Evolutionary conservation across 1,140 invertebrate genomes (phyloP).

Genomic region (Tetranychus cinnabarinus): DNA sequence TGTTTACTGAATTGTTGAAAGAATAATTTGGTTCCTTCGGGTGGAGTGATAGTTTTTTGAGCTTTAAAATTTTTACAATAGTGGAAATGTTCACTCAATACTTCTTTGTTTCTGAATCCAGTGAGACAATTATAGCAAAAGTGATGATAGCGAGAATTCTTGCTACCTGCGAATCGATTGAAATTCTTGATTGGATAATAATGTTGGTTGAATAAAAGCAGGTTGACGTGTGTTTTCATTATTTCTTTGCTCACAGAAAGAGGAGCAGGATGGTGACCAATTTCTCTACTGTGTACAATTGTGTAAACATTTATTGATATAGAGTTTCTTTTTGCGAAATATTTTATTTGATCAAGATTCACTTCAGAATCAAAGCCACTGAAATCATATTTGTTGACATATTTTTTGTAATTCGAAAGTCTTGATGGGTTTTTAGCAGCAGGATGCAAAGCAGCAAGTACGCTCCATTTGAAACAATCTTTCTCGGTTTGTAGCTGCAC

Average conservation of each 20-base stretch:
- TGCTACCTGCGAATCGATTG: neutral
- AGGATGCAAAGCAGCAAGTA: neutral
- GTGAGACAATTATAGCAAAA: neutral
- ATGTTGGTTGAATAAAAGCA: neutral
- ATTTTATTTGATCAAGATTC: neutral
- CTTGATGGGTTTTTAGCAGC: neutral
- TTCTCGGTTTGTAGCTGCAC: neutral
- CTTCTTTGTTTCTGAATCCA: neutral
- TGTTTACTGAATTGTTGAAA: neutral
- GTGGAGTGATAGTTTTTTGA: neutral
- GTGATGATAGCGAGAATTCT: neutral
- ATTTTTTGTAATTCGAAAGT: neutral
- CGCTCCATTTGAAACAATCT: slow-evolving; percentile 8
- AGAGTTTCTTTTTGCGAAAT: slow-evolving; percentile 1
- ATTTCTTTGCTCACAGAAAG: neutral
- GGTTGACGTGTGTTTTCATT: neutral
- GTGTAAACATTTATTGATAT: slow-evolving; percentile 2
- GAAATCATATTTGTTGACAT: neutral
- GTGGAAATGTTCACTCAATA: neutral
- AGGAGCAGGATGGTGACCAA: neutral
- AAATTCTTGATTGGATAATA: slow-evolving; percentile 1
- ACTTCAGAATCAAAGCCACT: neutral
- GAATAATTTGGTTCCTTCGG: neutral
- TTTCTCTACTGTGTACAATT: neutral
- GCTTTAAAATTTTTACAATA: neutral